Conservation (phyloP, 1,140 invertebrate genomes). For the Eumeta japonica region DNA sequence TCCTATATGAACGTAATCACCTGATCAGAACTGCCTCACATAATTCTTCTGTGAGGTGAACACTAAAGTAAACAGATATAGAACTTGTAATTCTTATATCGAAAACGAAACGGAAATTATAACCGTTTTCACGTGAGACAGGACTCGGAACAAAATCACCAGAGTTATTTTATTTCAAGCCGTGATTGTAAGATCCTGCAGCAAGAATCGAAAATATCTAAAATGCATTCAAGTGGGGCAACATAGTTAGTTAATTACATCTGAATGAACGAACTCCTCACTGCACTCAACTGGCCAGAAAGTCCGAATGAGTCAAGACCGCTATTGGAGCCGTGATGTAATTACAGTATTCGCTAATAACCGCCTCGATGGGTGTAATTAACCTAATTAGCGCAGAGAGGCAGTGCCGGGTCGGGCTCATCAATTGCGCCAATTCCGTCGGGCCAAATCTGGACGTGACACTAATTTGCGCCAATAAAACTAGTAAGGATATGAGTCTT, state of each 20-base stretch:
- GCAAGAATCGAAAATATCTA: background rate
- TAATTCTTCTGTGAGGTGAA: no score
- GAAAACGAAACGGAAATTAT: no score
- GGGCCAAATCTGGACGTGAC: constrained; percentile 28
- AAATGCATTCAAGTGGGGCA: background rate
- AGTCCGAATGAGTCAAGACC: no score
- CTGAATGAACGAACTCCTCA: background rate
- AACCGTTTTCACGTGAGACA: no score
- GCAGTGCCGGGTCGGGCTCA: constrained; percentile 21
- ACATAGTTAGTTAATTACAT: background rate
- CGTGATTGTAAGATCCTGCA: background rate
- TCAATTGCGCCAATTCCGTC: constrained; percentile 38
- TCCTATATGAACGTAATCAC: no score
- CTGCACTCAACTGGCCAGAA: background rate
- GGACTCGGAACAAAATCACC: no score
- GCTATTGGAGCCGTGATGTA: no score
- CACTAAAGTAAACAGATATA: no score
- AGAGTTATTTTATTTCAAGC: no score
- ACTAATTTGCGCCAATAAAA: constrained; percentile 9
- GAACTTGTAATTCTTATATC: no score
- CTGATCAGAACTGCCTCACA: no score
- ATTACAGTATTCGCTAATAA: constrained; percentile 46
- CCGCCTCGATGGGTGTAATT: constrained; percentile 37
- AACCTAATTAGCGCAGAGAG: constrained; percentile 37
- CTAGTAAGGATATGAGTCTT: no score